Evolutionary conservation across 2,797 vertebrate species (phyloP), one percentile per base, ranked within the genome.

Genomic region (Sebastes diaconus): DNA sequence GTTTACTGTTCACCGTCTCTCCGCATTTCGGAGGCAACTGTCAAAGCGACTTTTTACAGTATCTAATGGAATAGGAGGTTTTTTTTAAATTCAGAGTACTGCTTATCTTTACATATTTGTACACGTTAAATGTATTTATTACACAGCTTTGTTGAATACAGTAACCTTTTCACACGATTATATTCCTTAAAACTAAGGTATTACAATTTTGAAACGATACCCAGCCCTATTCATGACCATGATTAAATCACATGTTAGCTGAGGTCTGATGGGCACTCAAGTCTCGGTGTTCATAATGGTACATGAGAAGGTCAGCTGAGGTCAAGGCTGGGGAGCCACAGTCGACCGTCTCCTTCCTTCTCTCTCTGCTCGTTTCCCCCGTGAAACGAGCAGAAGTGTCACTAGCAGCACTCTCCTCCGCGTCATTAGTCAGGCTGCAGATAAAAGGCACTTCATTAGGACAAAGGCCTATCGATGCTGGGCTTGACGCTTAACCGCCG

Each of bases 381-480:
- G 50, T 71, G 59, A 79, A 4, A 32, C 68, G 34, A 83, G 69
- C 52, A 24, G 34, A 77, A 80, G 85, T 66, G 79, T 85, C 86
- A 86, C 76, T 55, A 68, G 84, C 89, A 86, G 88, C 73, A 14
- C 83, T 84, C 75, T 80, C 76, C 87, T 85, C 83, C 74, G 32
- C 46, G 82, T 77, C 86, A 85, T 90, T 86, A 90, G 80, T 89
- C 80, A 72, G 71, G 60, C 88, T 73, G 71, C 61, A 82, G 87
- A 92, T 90, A 92, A 89, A 60, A 89, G 79, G 36, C 87, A 90
- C 91, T 93, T 94, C 85, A 92, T 93, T 93, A 93, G 80, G 81
- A 86, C 86, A 84, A 84, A 84, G 77, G 73, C 64, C 85, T 88
- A 86, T 91, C 75, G 61, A 90, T 87, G 80, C 36, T 0, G 55